Percentiles rank a stretch among this genome's conserved stretches.
These are phyloP conservation scores for Neomonachus schauinslandi DNA, from an alignment of 2,113 vertebrate species.

Conservation along the genomic window DNA sequence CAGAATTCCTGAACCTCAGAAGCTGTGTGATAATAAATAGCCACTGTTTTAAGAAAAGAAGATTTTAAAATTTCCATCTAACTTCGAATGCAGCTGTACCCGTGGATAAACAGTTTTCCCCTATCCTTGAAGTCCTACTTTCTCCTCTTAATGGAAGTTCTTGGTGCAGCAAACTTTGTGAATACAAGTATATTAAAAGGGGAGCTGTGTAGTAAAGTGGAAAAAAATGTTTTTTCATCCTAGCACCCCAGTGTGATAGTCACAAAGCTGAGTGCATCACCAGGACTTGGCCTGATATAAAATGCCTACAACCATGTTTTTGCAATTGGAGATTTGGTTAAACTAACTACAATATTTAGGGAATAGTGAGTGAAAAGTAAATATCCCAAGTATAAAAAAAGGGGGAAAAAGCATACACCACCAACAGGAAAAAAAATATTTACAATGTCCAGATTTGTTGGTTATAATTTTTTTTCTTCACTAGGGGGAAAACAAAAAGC, in stretches of 20 bases:
- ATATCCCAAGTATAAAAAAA: neutral
- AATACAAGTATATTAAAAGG: neutral
- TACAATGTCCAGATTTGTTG: neutral
- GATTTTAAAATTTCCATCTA: neutral
- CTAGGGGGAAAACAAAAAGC: neutral
- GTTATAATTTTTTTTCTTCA: neutral
- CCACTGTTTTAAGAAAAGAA: neutral
- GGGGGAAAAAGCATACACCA: neutral
- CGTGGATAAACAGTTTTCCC: neutral
- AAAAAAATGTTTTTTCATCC: neutral
- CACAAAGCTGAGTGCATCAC: neutral
- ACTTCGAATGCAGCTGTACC: neutral
- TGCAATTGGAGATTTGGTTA: neutral
- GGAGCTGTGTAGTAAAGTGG: neutral
- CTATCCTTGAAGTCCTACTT: neutral
- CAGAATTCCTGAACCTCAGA: neutral
- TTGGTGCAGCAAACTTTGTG: neutral
- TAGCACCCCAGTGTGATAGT: neutral
- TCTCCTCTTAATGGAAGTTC: neutral
- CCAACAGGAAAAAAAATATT: neutral
- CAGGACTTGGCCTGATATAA: neutral
- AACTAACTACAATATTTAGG: neutral
- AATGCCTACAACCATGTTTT: neutral
- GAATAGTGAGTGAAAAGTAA: neutral
- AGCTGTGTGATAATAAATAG: neutral